A percentile compares a stretch with the other conserved stretches of the same genome.
Evolutionary conservation across 2,797 vertebrate genomes (phyloP).

Genomic region (Acestrorhynchus altus): DNA sequence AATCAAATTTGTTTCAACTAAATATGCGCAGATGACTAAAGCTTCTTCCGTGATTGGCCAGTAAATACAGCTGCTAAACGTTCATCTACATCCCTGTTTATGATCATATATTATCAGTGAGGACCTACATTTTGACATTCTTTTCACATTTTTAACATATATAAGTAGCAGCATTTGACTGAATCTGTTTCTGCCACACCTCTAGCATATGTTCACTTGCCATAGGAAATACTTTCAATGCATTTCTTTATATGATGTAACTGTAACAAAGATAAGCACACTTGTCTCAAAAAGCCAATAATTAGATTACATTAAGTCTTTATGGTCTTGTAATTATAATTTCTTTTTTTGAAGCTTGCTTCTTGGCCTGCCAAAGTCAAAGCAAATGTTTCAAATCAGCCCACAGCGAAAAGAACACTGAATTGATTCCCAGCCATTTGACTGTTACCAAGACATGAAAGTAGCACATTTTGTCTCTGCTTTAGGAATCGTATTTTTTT

Average conservation of each 20-base stretch:
- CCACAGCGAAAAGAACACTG: neutral
- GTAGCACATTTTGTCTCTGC: too few relatives aligned
- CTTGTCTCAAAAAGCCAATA: neutral
- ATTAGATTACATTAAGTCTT: too few relatives aligned
- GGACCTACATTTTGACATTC: neutral
- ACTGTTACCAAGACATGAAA: neutral
- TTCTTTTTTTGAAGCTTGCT: neutral
- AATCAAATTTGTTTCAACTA: neutral
- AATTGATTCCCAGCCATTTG: neutral
- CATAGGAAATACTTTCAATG: neutral
- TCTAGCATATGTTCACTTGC: neutral
- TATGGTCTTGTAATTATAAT: too few relatives aligned
- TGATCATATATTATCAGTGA: neutral
- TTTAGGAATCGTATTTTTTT: neutral
- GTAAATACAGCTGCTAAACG: neutral
- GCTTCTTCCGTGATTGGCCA: neutral
- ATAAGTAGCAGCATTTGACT: neutral
- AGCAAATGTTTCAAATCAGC: neutral
- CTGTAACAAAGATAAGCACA: neutral
- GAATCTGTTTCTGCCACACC: neutral
- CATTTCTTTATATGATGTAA: neutral
- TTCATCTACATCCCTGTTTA: neutral
- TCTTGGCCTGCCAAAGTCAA: neutral
- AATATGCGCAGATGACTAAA: neutral
- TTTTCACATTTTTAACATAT: too few relatives aligned